Evolutionary conservation across 1,140 invertebrate genomes (phyloP).

Genomic region (Anthonomus grandis): DNA sequence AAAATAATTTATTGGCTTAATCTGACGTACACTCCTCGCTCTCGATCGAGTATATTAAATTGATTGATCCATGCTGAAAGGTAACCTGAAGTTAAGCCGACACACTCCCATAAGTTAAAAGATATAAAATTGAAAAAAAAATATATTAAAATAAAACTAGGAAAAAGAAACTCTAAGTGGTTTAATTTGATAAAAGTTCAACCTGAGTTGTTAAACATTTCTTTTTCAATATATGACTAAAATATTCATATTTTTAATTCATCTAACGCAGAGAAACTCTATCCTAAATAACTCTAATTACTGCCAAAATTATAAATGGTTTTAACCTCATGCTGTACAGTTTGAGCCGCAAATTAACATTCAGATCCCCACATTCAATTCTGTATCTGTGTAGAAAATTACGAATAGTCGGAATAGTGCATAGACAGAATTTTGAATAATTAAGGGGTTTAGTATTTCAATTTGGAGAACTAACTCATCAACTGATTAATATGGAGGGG

Average conservation of each 20-base stretch:
- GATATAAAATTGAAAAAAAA: too few species aligned
- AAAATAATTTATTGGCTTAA: slow-evolving; percentile 25
- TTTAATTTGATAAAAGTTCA: too few species aligned
- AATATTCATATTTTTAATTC: too few species aligned
- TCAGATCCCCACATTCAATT: slow-evolving; percentile 19
- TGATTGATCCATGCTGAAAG: not conserved
- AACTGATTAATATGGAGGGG: slow-evolving; percentile 39
- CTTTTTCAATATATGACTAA: too few species aligned
- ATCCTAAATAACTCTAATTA: too few species aligned
- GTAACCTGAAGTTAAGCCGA: not conserved
- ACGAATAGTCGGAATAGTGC: slow-evolving; percentile 21
- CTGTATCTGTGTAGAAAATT: slow-evolving; percentile 22
- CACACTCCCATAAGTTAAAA: not conserved
- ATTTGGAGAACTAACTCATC: slow-evolving; percentile 35
- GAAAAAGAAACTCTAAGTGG: too few species aligned
- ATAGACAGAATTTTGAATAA: slow-evolving; percentile 34
- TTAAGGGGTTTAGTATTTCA: slow-evolving; percentile 31
- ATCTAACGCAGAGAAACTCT: too few species aligned
- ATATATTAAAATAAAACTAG: too few species aligned
- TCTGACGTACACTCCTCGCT: not conserved
- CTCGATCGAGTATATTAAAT: slow-evolving; percentile 1
- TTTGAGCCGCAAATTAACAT: slow-evolving; percentile 19
- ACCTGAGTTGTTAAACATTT: too few species aligned
- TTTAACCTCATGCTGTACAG: not conserved
- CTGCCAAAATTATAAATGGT: slow-evolving; percentile 5